Evolutionary conservation across 2,113 vertebrate genomes (phyloP).

Genomic region (Capreolus pygargus): DNA sequence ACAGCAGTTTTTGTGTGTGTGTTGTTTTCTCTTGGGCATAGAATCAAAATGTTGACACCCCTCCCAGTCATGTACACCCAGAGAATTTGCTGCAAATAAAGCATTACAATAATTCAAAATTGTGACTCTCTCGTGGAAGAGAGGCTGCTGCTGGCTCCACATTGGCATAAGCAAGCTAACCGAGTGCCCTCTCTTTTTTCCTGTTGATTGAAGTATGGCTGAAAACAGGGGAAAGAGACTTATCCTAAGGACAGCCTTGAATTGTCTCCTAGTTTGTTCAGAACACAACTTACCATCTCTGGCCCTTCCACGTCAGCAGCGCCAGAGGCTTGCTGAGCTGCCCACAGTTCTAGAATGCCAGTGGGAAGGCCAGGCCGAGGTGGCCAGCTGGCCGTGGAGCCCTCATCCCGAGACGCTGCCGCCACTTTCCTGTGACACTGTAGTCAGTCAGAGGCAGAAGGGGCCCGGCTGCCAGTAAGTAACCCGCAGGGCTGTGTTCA

Average conservation of each 20-base stretch:
- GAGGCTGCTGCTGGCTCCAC: background rate
- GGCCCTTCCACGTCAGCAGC: background rate
- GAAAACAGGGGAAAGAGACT: background rate
- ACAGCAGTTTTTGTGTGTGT: background rate
- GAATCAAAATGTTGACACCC: background rate
- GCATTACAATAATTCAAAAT: background rate
- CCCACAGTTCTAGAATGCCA: conserved; percentile 36
- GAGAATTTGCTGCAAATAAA: background rate
- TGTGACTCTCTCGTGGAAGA: background rate
- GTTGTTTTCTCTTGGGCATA: background rate
- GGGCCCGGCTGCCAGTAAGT: conserved; percentile 38
- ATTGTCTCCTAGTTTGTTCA: conserved; percentile 22
- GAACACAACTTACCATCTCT: background rate
- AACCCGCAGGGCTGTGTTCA: conserved; percentile 55
- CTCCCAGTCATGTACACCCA: background rate
- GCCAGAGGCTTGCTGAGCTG: conserved; percentile 14
- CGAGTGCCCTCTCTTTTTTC: background rate
- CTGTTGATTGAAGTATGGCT: background rate
- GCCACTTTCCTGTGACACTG: conserved; percentile 52
- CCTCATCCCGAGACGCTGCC: conserved; percentile 46
- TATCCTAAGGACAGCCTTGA: conserved; percentile 20
- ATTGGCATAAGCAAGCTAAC: background rate
- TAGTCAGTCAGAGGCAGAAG: conserved; percentile 59
- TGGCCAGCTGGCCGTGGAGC: conserved; percentile 43
- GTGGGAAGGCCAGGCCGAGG: background rate